Base-by-base conservation (phyloP, 2,113 vertebrate species). In the Coptodon bakossiorum region DNA sequence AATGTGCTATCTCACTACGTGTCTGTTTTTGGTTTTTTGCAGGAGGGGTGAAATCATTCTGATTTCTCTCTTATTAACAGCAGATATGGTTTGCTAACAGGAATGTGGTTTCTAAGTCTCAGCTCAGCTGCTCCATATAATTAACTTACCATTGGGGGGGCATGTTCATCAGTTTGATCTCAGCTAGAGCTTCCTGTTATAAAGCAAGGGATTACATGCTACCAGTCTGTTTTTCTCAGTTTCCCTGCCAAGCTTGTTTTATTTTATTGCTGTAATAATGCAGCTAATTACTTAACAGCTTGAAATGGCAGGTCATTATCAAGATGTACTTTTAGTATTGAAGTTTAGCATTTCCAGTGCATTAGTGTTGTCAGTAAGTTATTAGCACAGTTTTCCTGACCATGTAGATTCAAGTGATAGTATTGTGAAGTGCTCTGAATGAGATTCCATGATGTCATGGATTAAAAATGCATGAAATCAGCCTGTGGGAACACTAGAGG, bases 101-200 rank as follows among this genome's bases (percentile, higher is more conserved):
- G 81, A 88, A 86, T 91, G 91, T 36, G 82, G 50, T 71, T 89
- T 88, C 79, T 78, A 71, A 71, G 88, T 66, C 68, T 13, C 48
- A 84, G 92, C 92, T 92, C 90, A 89, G 86, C 90, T 90, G 84
- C 88, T 86, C 54, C 86, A 80, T 86, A 66, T 94, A 94, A 95
- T 95, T 93, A 96, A 86, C 86, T 54, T 61, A 48, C 86, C 82
- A 81, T 56, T n/a, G 73, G 82, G 84, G 48, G 83, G 79, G 59
- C n/a, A n/a, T 66, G 89, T 84, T 91, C 61, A 90, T 94, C 85
- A 87, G 82, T 91, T 84, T 90, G 83, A 93, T 92, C 92, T 93
- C 92, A 91, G 92, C 89, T 88, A 83, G 91, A 53, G 85, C 90
- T 93, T 93, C 89, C 93, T 91, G 63, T 89, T 79, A 52, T 57